Evolutionary conservation across 1,140 invertebrate genomes (phyloP), one percentile per base, ranked within the genome.

Genomic region (Drosophila athabasca): DNA sequence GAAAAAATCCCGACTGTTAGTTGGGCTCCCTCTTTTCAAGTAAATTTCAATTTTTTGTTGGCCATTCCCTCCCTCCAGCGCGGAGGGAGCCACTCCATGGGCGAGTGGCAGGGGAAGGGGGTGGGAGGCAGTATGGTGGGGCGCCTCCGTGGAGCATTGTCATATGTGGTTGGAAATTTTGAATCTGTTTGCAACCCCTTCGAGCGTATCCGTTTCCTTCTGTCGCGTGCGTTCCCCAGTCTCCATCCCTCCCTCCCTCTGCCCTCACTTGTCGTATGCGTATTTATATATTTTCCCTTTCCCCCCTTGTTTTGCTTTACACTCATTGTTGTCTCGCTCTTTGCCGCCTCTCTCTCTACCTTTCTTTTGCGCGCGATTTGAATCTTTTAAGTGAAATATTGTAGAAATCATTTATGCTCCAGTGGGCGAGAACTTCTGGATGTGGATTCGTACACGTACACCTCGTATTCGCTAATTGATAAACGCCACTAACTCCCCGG

Each of bases 311-410:
- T 74, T 57, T 74, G 62, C 76, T 77, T 60, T 85, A 57, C 46
- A 17, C 52, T 24, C 67, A 78, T 75, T 79, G 67, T 79, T 79
- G 76, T 74, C 61, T 31, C 67, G 48, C 53, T 61, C 55, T 48
- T 58, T 62, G 49, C 59, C 50, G 44, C 52, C 41, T 44, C 35
- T 44, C 62, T 31, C n/a, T 24, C 22, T 19, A 31, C 26, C 55
- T 52, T 26, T 62, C 22, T 45, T 74, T 85, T 70, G 68, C 81
- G 69, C 78, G 69, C 82, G 88, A 90, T 90, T 90, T 90, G 88
- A 90, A 90, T 90, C 87, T 90, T 83, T 90, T 90, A 90, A 76
- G 79, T 78, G 58, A 90, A 90, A 90, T 90, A 90, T 90, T 90
- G 87, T 90, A 59, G 76, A 83, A 90, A 90, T 90, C 87, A 87